Evolutionary conservation across 2,888 invertebrate genomes (phyloP).

Genomic region (Parnassius mnemosyne): DNA sequence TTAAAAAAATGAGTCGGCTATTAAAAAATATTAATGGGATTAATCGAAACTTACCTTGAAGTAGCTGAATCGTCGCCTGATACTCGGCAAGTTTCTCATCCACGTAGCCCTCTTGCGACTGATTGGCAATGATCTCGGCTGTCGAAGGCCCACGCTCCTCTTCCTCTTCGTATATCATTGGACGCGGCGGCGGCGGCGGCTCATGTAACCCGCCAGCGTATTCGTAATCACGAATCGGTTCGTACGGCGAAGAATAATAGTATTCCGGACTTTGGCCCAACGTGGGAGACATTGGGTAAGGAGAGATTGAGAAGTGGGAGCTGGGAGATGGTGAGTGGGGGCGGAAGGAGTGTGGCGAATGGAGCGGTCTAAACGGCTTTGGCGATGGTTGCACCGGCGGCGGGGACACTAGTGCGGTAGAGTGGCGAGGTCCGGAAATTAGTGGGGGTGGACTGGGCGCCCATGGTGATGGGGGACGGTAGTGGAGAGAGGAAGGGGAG

Average conservation of each 20-base stretch:
- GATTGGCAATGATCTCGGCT: slow-evolving; percentile 95
- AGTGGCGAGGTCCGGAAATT: slow-evolving; percentile 82
- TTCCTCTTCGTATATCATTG: slow-evolving; percentile 83
- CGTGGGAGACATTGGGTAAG: slow-evolving; percentile 78
- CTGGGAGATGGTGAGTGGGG: slow-evolving; percentile 74
- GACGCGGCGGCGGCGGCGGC: slow-evolving; percentile 86
- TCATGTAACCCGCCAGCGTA: slow-evolving; percentile 89
- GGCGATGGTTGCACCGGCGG: slow-evolving; percentile 80
- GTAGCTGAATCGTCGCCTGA: slow-evolving; percentile 93
- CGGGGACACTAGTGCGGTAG: slow-evolving; percentile 77
- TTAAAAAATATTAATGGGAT: not conserved
- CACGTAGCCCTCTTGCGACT: slow-evolving; percentile 96
- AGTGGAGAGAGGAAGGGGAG: slow-evolving; percentile 82
- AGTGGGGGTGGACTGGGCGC: slow-evolving; percentile 87
- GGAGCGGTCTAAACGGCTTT: slow-evolving; percentile 72
- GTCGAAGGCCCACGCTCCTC: slow-evolving; percentile 91
- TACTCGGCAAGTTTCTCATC: slow-evolving; percentile 97
- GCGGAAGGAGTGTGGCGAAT: slow-evolving; percentile 66
- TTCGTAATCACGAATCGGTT: slow-evolving; percentile 82
- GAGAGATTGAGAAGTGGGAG: slow-evolving; percentile 75
- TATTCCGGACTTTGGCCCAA: slow-evolving; percentile 82
- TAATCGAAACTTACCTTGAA: slow-evolving; percentile 86
- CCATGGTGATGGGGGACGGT: slow-evolving; percentile 88
- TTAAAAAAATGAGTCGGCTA: too few species aligned
- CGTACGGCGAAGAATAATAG: slow-evolving; percentile 80